Evolutionary conservation across 2,113 vertebrate genomes (phyloP).

Genomic region (Atrichornis clamosus): DNA sequence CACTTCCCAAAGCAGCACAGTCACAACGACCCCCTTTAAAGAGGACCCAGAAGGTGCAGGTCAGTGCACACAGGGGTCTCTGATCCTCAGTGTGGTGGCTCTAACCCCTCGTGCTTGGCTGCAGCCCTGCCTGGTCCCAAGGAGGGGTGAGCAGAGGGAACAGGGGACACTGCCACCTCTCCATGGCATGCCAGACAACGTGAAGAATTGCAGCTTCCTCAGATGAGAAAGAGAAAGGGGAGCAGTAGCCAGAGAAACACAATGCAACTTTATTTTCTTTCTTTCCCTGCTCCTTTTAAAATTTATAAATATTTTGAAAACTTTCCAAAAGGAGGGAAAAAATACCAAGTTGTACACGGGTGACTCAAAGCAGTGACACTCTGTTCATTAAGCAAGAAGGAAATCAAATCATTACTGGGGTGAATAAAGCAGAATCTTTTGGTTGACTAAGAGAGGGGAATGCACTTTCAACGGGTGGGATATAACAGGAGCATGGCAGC

Average conservation of each 20-base stretch:
- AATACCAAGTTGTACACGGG: background rate
- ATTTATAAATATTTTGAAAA: conserved; percentile 69
- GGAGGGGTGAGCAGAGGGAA: background rate
- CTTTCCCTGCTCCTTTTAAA: conserved; percentile 1
- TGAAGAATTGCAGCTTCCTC: background rate
- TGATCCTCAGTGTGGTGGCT: background rate
- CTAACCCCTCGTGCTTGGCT: background rate
- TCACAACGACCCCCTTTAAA: background rate
- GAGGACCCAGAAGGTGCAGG: fast-evolving
- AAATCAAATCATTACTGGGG: conserved; percentile 46
- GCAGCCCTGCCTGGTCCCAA: background rate
- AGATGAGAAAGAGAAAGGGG: background rate
- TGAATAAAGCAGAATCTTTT: conserved; percentile 42
- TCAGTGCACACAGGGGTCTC: background rate
- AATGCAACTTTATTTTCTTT: conserved; percentile 42
- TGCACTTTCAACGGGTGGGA: background rate
- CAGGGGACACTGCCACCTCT: background rate
- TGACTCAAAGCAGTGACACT: conserved; percentile 37
- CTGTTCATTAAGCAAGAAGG: conserved; percentile 39
- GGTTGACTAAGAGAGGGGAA: conserved; percentile 24
- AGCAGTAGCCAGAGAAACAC: background rate
- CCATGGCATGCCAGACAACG: background rate
- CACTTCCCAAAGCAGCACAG: background rate
- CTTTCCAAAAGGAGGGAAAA: conserved; percentile 50
- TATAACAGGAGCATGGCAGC: background rate